phyloP scores from a whole-genome alignment of 2,888 invertebrate species.

The Limenitis camilla region DNA sequence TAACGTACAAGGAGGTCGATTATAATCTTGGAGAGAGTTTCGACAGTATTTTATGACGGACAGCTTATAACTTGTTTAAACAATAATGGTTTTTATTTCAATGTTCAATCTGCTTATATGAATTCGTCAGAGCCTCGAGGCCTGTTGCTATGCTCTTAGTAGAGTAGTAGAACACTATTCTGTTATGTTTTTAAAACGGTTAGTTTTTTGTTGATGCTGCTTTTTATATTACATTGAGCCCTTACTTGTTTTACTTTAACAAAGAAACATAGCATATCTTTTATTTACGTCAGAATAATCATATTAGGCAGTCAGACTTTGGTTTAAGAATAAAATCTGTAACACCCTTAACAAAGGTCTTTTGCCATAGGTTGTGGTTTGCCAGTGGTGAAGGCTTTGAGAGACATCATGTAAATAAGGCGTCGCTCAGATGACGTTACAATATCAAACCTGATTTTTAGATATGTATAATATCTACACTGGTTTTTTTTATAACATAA shows the following conservation, averaged over 20 bases:
- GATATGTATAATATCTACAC: no score
- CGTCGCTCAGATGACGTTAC: no score
- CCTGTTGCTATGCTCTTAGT: slow-evolving; percentile 56
- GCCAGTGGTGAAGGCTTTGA: no score
- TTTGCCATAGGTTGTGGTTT: no score
- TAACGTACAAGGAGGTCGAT: background rate
- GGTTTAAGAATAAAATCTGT: no score
- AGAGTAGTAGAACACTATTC: slow-evolving; percentile 63
- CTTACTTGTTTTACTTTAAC: slow-evolving; percentile 38
- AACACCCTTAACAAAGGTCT: no score
- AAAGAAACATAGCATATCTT: background rate
- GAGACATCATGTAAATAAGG: no score
- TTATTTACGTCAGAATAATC: no score
- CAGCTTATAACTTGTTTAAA: slow-evolving; percentile 3
- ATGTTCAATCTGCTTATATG: slow-evolving; percentile 29
- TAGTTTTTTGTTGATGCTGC: slow-evolving; percentile 54
- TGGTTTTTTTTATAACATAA: no score
- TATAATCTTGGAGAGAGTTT: background rate
- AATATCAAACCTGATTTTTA: no score
- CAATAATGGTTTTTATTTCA: slow-evolving; percentile 17
- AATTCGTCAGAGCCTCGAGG: slow-evolving; percentile 47
- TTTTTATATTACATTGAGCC: slow-evolving; percentile 44
- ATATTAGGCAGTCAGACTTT: no score
- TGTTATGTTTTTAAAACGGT: slow-evolving; percentile 68
- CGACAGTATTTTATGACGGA: slow-evolving; percentile 15